Percentiles rank a stretch among this genome's conserved stretches.
phyloP scores from a whole-genome alignment of 2,888 invertebrate genomes.

The Eubasilissa splendida region DNA sequence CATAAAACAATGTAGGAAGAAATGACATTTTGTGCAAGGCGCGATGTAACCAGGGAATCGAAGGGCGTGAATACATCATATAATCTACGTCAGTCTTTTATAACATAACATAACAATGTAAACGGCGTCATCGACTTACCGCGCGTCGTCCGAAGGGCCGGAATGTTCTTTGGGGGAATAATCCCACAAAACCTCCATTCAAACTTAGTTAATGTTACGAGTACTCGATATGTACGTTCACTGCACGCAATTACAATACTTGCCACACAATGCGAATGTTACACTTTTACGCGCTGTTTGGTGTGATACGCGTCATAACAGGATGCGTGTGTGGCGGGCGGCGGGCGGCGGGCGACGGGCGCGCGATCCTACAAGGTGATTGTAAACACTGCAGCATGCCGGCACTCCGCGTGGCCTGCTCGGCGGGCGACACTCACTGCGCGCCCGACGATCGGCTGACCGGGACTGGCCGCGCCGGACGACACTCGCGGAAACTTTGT shows the following conservation, averaged over 20 bases:
- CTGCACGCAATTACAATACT: slow-evolving; percentile 26
- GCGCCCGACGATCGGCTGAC: slow-evolving; percentile 5
- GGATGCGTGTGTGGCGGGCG: slow-evolving; percentile 38
- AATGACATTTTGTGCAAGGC: slow-evolving; percentile 21
- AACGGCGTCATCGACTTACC: neutral
- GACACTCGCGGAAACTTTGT: neutral
- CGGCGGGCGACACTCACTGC: slow-evolving; percentile 22
- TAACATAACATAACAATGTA: too few relatives aligned
- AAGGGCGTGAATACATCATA: too few relatives aligned
- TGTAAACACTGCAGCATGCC: slow-evolving; percentile 51
- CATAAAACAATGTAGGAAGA: slow-evolving; percentile 11
- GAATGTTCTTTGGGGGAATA: neutral
- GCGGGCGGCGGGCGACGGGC: neutral
- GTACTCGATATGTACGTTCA: neutral
- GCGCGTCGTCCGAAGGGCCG: neutral
- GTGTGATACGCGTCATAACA: slow-evolving; percentile 41
- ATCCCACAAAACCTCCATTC: slow-evolving; percentile 22
- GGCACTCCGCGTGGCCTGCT: slow-evolving; percentile 48
- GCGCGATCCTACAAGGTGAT: slow-evolving; percentile 49
- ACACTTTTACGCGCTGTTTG: slow-evolving; percentile 39
- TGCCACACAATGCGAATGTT: slow-evolving; percentile 13
- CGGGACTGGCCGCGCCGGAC: neutral
- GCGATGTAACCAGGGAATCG: too few relatives aligned
- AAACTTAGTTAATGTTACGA: slow-evolving; percentile 13
- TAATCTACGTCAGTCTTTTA: too few relatives aligned